Evolutionary conservation across 2,888 invertebrate species (phyloP).

Genomic region (Thelaira solivaga): DNA sequence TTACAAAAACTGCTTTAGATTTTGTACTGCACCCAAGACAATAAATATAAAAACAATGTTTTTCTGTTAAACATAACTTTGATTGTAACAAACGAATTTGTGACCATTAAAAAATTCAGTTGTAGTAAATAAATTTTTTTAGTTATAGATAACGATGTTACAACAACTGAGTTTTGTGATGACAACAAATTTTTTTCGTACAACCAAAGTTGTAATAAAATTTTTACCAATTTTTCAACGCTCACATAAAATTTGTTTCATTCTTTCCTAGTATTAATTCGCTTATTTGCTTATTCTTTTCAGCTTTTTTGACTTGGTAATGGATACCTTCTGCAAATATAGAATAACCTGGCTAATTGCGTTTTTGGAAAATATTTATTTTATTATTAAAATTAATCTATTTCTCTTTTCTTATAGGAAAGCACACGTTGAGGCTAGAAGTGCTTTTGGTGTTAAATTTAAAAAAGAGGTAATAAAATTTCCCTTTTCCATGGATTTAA

Average conservation of each 20-base stretch:
- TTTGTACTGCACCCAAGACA: not conserved
- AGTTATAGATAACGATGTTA: no score
- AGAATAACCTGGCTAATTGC: not conserved
- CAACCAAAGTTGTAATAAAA: not conserved
- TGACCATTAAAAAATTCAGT: no score
- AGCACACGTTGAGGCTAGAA: no score
- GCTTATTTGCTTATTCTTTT: slow-evolving; percentile 19
- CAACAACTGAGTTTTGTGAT: no score
- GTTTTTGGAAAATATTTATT: not conserved
- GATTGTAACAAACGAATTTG: no score
- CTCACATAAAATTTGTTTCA: no score
- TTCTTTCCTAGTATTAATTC: slow-evolving; percentile 17
- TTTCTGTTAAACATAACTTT: no score
- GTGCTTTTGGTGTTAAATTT: no score
- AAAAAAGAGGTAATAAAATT: slow-evolving; percentile 33
- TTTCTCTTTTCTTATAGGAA: slow-evolving; percentile 59
- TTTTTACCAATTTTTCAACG: no score
- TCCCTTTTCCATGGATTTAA: slow-evolving; percentile 40
- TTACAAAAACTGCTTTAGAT: not conserved
- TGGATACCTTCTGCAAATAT: not conserved
- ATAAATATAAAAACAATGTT: no score
- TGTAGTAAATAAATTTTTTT: no score
- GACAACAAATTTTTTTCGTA: no score
- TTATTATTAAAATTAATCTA: slow-evolving; percentile 52
- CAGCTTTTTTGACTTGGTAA: slow-evolving; percentile 17